Conservation (phyloP, 2,113 vertebrate genomes). For the Potamarius usumacintae region DNA sequence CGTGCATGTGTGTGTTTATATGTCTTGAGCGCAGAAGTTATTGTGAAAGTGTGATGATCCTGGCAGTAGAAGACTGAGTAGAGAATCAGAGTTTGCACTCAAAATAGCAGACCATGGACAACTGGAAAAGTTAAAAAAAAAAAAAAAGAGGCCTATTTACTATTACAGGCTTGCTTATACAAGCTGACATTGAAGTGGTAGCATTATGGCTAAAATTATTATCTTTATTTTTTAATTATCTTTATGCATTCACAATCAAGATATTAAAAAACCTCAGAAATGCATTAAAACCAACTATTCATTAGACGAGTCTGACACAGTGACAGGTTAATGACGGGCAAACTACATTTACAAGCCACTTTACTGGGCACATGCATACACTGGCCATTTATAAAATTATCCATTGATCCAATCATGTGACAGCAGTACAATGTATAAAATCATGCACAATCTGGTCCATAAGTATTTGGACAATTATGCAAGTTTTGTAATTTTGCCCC, state of each 20-base stretch:
- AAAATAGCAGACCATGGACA: background rate
- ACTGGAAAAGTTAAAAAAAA: background rate
- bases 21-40: background rate
- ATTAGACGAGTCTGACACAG: background rate
- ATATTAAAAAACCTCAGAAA: background rate
- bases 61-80: background rate
- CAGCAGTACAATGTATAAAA: background rate
- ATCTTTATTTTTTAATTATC: background rate
- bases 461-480: background rate
- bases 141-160: background rate
- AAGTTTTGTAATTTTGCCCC: background rate
- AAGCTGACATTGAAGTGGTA: background rate
- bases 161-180: too few relatives aligned
- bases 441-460: background rate
- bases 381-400: background rate
- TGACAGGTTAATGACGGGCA: background rate
- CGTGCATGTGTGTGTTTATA: background rate
- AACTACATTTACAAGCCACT: background rate
- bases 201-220: background rate
- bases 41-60: background rate
- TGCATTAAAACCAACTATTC: background rate
- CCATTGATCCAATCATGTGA: background rate
- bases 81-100: background rate
- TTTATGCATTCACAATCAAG: background rate
- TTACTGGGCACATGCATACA: background rate